Base-by-base conservation (phyloP, 2,113 vertebrate genomes). In the Python bivittatus region DNA sequence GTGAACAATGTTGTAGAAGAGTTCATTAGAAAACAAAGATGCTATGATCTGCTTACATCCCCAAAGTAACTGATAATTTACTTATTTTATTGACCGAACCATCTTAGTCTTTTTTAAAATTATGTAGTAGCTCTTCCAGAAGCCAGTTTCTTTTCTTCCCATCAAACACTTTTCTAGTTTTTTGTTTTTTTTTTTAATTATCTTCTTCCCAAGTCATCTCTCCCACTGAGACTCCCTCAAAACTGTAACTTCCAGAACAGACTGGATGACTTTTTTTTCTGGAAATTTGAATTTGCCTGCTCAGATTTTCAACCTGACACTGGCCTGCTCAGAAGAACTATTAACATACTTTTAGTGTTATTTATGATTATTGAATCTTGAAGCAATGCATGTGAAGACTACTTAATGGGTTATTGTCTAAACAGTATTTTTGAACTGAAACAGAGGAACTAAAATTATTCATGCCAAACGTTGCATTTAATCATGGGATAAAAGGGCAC, bases 371-470 rank as follows among this genome's bases (percentile, higher is more conserved):
- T 95, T 96, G 91, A 94, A 90, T 25, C 79, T 93, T 61, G 94
- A 94, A 97, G 44, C 44, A 88, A 94, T 88, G 84, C 91, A 95
- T 42, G 20, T 92, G 23, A 95, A 57, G 38, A 94, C 27, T 95
- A 23, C 90, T 94, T 48, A 95, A 94, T 9, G 57, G 90, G 90
- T 94, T 96, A 87, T 93, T 64, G 85, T 96, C 91, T 33, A 95
- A 92, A 25, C 91, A 48, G 95, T 9, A 48, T 85, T 87, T 93
- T 93, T 93, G 94, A 38, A 90, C n/a, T 25, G 91, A 95, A 94
- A 84, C 23, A 56, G 0, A 44, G 90, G 29, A 95, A 95, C 17
- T 29, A 91, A 95, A 90, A 53, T 15, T 92, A 48, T 91, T 58
- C 4, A 92, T 93, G 79, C 52, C 84, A 91, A 54, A 94, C 56